A percentile compares a stretch with the other conserved stretches of the same genome.
phyloP scores from a whole-genome alignment of 2,113 vertebrate genomes.

The Mastomys natalensis region DNA sequence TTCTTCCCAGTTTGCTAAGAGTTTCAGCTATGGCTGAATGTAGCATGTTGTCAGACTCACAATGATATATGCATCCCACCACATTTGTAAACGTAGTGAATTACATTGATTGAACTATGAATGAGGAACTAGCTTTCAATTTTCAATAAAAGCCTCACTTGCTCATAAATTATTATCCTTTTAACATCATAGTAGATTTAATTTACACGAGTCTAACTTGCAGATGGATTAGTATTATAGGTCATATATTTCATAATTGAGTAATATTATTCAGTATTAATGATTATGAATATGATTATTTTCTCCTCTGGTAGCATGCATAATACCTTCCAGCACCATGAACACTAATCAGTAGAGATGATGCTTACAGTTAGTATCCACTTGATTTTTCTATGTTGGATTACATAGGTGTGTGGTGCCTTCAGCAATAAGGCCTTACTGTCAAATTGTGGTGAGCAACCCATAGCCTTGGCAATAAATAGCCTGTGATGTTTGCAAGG shows the following conservation, averaged over 20 bases:
- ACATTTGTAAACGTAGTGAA: neutral
- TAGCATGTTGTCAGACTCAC: neutral
- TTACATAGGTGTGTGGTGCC: neutral
- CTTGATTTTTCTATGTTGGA: neutral
- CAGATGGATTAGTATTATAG: neutral
- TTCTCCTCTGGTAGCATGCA: neutral
- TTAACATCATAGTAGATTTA: neutral
- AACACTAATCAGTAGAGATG: neutral
- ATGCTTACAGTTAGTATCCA: neutral
- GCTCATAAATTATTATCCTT: neutral
- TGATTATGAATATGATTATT: neutral
- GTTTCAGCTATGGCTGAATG: neutral
- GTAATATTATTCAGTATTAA: neutral
- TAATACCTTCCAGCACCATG: neutral
- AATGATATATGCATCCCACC: neutral
- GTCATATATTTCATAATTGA: neutral
- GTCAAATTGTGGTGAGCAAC: neutral
- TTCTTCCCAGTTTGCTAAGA: neutral
- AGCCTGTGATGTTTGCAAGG: neutral
- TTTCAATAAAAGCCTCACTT: slow-evolving; percentile 26
- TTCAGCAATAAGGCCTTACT: neutral
- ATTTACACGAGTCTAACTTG: neutral
- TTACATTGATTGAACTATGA: slow-evolving; percentile 7
- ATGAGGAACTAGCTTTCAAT: neutral
- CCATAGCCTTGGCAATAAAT: neutral